phyloP scores from a whole-genome alignment of 1,140 invertebrate genomes.

The Tetramorium alpestre region DNA sequence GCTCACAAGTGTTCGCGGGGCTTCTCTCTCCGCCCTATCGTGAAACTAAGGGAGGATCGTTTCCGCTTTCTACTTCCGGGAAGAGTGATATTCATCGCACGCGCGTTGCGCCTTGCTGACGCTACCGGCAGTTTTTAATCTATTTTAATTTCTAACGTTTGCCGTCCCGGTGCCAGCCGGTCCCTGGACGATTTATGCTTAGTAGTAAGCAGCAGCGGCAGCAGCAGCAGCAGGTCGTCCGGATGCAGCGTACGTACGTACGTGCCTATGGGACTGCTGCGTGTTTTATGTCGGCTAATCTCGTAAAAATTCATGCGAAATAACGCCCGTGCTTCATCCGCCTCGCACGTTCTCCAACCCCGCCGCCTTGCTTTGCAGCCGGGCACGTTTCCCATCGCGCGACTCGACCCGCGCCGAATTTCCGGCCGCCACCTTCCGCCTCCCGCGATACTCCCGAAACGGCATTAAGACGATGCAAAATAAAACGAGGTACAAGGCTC shows the following conservation, averaged over 20 bases:
- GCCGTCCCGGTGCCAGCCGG: slow-evolving; percentile 41
- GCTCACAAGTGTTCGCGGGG: background rate
- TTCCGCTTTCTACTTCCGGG: slow-evolving; percentile 14
- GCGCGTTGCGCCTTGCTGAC: slow-evolving; percentile 2
- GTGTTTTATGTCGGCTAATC: slow-evolving; percentile 82
- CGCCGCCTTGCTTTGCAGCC: background rate
- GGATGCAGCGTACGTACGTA: slow-evolving; percentile 67
- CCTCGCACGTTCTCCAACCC: slow-evolving; percentile 37
- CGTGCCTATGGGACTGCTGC: slow-evolving; percentile 78
- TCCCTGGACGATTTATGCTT: slow-evolving; percentile 75
- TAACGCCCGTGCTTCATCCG: slow-evolving; percentile 80
- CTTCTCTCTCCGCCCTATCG: background rate
- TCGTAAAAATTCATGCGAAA: slow-evolving; percentile 83
- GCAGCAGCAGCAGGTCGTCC: slow-evolving; percentile 9
- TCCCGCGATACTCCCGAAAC: slow-evolving; percentile 51
- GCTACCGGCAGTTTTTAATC: slow-evolving; percentile 72
- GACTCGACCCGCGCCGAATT: slow-evolving; percentile 43
- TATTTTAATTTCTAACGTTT: slow-evolving; percentile 81
- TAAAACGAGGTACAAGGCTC: background rate
- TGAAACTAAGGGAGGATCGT: background rate
- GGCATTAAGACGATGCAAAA: slow-evolving; percentile 31
- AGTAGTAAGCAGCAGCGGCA: slow-evolving; percentile 22
- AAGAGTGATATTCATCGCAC: slow-evolving; percentile 24
- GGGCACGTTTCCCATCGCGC: slow-evolving; percentile 68
- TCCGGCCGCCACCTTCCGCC: slow-evolving; percentile 19